Evolutionary conservation across 1,140 invertebrate species (phyloP).

Genomic region (Argopecten irradians): DNA sequence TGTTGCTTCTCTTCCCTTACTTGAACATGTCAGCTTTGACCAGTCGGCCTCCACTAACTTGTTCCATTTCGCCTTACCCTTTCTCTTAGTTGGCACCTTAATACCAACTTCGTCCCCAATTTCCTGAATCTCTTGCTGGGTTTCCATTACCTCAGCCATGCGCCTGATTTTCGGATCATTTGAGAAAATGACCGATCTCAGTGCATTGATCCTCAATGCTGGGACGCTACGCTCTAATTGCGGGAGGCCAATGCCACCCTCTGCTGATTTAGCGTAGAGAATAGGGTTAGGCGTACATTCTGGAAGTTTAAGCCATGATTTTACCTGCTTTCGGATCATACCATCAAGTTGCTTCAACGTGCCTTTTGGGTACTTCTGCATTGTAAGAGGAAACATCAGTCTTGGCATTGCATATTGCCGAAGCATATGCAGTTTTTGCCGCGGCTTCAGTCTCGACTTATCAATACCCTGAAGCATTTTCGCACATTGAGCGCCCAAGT

Average conservation of each 20-base stretch:
- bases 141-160: conserved; percentile 29
- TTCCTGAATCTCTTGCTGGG: not conserved
- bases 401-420: conserved; percentile 34
- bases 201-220: conserved; percentile 27
- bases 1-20: not conserved
- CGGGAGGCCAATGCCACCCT: conserved; percentile 39
- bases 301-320: conserved; percentile 39
- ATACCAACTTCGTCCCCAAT: conserved; percentile 9
- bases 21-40: not conserved
- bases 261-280: conserved; percentile 1
- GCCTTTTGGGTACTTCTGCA: conserved; percentile 24
- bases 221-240: conserved; percentile 8
- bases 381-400: conserved; percentile 24
- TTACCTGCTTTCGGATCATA: not conserved
- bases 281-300: conserved; percentile 7
- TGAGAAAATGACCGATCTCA: not conserved
- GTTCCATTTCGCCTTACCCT: not conserved
- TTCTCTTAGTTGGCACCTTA: not conserved
- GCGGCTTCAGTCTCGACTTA: not conserved
- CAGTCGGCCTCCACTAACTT: not conserved
- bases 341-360: conserved; percentile 27
- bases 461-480: conserved; percentile 21
- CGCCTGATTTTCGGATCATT: conserved; percentile 37
- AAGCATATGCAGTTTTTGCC: conserved; percentile 19
- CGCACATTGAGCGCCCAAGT: not conserved